phyloP scores from a whole-genome alignment of 2,113 vertebrate genomes.

The Centropus unirufus region DNA sequence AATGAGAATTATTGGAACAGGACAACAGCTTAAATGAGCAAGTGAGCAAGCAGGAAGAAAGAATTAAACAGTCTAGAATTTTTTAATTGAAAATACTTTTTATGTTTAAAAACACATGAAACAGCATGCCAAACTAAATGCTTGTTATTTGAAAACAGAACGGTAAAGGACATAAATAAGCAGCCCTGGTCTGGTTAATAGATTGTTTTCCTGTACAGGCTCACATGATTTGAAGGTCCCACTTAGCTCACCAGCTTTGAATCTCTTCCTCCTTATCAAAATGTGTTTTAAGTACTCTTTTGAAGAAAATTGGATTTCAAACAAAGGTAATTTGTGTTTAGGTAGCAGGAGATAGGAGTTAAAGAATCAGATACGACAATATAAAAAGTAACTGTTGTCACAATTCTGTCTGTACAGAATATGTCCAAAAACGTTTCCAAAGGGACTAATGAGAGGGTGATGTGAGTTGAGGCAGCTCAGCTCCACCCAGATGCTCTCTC shows the following conservation, averaged over 20 bases:
- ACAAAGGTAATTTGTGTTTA: not conserved
- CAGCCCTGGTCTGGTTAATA: not conserved
- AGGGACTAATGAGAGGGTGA: not conserved
- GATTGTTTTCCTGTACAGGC: not conserved
- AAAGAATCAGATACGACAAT: not conserved
- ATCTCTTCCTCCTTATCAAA: not conserved
- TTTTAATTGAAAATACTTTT: not conserved
- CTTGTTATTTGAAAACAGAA: not conserved
- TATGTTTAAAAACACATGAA: not conserved
- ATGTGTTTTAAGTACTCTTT: not conserved
- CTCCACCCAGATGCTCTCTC: rapidly evolving
- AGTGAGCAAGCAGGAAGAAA: not conserved
- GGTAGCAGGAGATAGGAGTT: not conserved
- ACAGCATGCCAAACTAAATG: not conserved
- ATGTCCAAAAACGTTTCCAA: not conserved
- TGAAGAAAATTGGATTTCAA: not conserved
- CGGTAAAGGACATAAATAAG: not conserved
- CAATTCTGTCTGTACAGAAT: not conserved
- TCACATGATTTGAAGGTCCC: not conserved
- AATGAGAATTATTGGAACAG: not conserved
- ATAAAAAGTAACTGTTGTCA: not conserved
- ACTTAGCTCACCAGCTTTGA: not conserved
- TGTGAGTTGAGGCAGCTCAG: not conserved
- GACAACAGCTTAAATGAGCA: not conserved
- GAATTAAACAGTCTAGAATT: not conserved